Evolutionary conservation across 2,797 vertebrate species (phyloP).

Genomic region (Neoniphon sammara): DNA sequence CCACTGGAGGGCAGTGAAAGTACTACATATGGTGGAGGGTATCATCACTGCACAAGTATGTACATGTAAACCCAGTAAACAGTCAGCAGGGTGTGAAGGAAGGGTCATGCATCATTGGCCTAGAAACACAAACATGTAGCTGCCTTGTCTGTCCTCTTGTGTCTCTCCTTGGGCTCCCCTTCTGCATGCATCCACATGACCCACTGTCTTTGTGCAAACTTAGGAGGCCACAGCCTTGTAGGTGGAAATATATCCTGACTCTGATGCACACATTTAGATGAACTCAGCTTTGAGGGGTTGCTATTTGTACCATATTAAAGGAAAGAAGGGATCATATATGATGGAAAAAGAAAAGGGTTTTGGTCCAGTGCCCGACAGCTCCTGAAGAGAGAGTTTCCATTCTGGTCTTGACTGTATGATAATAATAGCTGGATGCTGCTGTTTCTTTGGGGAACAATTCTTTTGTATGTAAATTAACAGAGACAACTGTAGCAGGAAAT

Average conservation of each 20-base stretch:
- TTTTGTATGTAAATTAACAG: constrained; percentile 63
- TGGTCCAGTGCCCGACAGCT: constrained; percentile 15
- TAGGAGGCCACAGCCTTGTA: neutral
- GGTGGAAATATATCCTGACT: constrained; percentile 47
- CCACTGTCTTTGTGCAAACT: constrained; percentile 39
- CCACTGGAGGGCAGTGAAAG: constrained; percentile 86
- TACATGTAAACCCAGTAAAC: constrained; percentile 70
- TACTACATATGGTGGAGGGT: constrained; percentile 59
- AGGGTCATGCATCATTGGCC: constrained; percentile 75
- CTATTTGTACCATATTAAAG: constrained; percentile 26
- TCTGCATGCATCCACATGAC: constrained; percentile 30
- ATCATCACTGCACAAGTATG: constrained; percentile 54
- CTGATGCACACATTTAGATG: constrained; percentile 38
- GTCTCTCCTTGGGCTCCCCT: constrained; percentile 55
- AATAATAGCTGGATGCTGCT: constrained; percentile 51
- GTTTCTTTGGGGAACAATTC: constrained; percentile 41
- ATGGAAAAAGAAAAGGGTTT: constrained; percentile 28
- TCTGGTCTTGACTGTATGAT: constrained; percentile 13
- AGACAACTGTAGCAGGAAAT: constrained; percentile 56
- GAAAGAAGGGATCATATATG: constrained; percentile 26
- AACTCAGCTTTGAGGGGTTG: constrained; percentile 47
- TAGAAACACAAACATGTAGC: constrained; percentile 67
- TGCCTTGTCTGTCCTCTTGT: constrained; percentile 28
- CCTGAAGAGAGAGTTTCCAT: constrained; percentile 18
- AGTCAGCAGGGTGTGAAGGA: constrained; percentile 79